Conservation (phyloP, 37 sponge, comb jelly and placozoan genomes). For the Chondrosia reniformis region DNA sequence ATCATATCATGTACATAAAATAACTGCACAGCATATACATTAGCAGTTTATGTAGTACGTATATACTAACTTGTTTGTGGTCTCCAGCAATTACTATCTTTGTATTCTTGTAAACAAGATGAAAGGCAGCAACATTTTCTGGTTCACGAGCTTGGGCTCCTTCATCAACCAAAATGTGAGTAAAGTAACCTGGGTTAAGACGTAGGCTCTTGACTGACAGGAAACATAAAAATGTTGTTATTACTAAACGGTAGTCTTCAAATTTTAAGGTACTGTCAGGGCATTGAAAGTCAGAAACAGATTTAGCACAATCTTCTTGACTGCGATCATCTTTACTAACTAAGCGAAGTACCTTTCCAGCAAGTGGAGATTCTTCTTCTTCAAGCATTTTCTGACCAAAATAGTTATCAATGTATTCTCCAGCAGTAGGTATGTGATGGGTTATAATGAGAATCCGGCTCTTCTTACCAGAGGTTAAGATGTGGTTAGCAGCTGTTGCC, state of each 20-base stretch:
- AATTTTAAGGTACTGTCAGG: too few relatives aligned
- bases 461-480: conserved; percentile 3
- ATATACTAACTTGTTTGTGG: background rate
- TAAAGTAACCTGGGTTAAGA: background rate
- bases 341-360: background rate
- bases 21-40: too few relatives aligned
- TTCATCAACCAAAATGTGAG: conserved; percentile 20
- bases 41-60: too few relatives aligned
- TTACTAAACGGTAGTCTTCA: background rate
- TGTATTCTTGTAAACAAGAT: background rate
- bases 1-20: too few relatives aligned
- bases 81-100: conserved; percentile 23
- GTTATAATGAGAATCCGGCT: conserved; percentile 51
- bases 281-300: too few relatives aligned
- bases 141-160: conserved; percentile 26
- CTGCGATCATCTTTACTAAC: too few relatives aligned
- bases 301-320: too few relatives aligned
- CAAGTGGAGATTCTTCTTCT: background rate
- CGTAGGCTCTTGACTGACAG: background rate
- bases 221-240: background rate
- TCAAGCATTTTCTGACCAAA: conserved; percentile 20
- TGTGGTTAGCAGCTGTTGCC: conserved; percentile 53
- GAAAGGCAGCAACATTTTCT: conserved; percentile 7
- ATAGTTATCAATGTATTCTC: conserved; percentile 52
- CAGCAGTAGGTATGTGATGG: conserved; percentile 65